These are phyloP conservation scores for Eubasilissa regina DNA, from an alignment of 1,140 invertebrate genomes.

Conservation along the genomic window DNA sequence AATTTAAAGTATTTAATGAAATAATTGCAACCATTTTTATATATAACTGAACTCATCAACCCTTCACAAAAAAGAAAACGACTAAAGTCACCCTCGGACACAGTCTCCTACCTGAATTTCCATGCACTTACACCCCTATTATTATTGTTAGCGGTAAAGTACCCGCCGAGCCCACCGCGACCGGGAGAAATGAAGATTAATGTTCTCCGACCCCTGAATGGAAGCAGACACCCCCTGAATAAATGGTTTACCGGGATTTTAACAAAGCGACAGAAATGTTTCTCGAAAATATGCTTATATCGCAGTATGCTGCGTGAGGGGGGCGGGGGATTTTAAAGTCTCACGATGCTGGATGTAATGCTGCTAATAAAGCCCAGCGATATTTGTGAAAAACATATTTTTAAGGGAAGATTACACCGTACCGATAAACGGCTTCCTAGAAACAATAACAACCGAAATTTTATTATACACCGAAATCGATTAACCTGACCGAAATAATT, in stretches of 20 bases:
- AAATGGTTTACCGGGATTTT: background rate
- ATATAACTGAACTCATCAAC: no score
- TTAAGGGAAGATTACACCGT: background rate
- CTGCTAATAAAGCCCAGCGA: background rate
- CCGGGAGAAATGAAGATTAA: conserved; percentile 25
- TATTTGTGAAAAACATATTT: background rate
- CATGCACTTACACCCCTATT: background rate
- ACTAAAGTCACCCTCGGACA: background rate
- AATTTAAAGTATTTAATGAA: no score
- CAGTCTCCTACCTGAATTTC: conserved; percentile 10
- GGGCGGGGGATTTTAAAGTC: no score
- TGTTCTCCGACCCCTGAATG: background rate
- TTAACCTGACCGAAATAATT: no score
- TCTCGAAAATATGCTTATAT: no score
- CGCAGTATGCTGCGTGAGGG: no score
- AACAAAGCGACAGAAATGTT: no score
- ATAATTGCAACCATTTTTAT: no score
- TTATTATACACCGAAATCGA: no score
- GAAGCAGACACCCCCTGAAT: background rate
- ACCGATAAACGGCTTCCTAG: background rate
- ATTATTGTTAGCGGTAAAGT: conserved; percentile 7
- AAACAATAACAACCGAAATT: no score
- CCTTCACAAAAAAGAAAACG: no score
- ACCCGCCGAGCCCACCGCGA: background rate
- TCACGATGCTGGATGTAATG: no score